Evolutionary conservation across 2,113 vertebrate genomes (phyloP).

Genomic region (Cinclus mexicanus): DNA sequence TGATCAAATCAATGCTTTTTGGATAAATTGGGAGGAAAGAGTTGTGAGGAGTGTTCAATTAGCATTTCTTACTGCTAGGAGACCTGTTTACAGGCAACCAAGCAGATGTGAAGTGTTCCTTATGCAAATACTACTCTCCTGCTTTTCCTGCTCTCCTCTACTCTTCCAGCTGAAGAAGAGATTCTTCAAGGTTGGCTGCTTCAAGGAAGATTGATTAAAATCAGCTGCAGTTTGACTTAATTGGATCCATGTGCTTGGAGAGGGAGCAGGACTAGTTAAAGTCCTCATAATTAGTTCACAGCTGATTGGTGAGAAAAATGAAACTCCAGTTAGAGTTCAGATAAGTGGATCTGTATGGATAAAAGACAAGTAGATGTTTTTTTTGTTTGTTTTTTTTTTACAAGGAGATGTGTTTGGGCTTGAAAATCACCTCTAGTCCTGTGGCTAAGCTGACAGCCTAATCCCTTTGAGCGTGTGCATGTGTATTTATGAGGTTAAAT

Average conservation of each 20-base stretch:
- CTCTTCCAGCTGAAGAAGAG: slow-evolving; percentile 54
- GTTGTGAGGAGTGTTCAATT: slow-evolving; percentile 64
- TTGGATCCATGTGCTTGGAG: slow-evolving; percentile 77
- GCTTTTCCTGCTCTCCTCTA: slow-evolving; percentile 55
- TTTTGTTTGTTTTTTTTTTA: background rate
- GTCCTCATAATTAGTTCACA: slow-evolving; percentile 71
- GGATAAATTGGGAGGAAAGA: slow-evolving; percentile 58
- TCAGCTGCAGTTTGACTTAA: slow-evolving; percentile 77
- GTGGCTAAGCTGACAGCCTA: background rate
- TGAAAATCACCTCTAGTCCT: background rate
- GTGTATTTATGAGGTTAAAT: background rate
- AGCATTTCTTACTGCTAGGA: slow-evolving; percentile 63
- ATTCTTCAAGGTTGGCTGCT: slow-evolving; percentile 71
- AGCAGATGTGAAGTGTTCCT: slow-evolving; percentile 58
- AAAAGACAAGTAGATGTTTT: background rate
- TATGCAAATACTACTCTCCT: slow-evolving; percentile 43
- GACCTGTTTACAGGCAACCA: slow-evolving; percentile 45
- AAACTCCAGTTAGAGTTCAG: slow-evolving; percentile 38
- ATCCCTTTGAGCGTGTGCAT: background rate
- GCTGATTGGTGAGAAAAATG: slow-evolving; percentile 69
- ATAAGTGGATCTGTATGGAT: background rate
- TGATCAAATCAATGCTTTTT: slow-evolving; percentile 57
- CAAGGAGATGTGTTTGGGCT: background rate
- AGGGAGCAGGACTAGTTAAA: slow-evolving; percentile 70
- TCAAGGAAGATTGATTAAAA: slow-evolving; percentile 78